Evolutionary conservation across 2,888 invertebrate genomes (phyloP), one percentile per base, ranked within the genome.

Genomic region (Mimumesa dahlbomi): DNA sequence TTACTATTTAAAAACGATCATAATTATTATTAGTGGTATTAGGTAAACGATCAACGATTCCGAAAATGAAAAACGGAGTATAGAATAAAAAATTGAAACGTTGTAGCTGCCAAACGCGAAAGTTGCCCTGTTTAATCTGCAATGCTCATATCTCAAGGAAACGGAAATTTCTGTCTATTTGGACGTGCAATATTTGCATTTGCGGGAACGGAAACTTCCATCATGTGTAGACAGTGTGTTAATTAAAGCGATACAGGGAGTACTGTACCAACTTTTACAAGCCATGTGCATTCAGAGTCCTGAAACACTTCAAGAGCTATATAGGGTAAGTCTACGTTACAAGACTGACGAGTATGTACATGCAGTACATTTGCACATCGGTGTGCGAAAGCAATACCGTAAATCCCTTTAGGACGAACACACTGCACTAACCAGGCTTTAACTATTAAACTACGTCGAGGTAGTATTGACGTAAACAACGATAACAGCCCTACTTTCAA

Each of bases 171-270:
- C n/a, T 34, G 34, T 34, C 29, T 29, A 29, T 29, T 29, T 9
- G 29, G 7, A 29, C 34, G 34, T 34, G 16, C 38, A 11, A n/a
- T n/a, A 3, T 40, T 40, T 16, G 16, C 4, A 40, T 40, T 16
- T 16, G 16, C 0, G 45, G 45, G 22, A 56, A 56, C 54, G 31
- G 43, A 34, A 56, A 56, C 54, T 45, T 45, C 21, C 7, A 18
- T 16, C 52, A 11, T 11, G 16, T 18, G 16, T 18, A 40, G 16
- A 16, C 25, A 11, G 22, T 25, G 40, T 25, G 22, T 43, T 43
- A 34, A 19, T 18, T 29, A n/a, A 4, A 11, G 7, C 25, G 16
- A 11, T 19, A 34, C n/a, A 9, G n/a, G 11, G 1, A 34, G 34
- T 4, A 34, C 34, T n/a, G n/a, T 34, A 34, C n/a, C 11, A 1